phyloP scores from a whole-genome alignment of 1,140 invertebrate species.

The Drosophila kepulauana region DNA sequence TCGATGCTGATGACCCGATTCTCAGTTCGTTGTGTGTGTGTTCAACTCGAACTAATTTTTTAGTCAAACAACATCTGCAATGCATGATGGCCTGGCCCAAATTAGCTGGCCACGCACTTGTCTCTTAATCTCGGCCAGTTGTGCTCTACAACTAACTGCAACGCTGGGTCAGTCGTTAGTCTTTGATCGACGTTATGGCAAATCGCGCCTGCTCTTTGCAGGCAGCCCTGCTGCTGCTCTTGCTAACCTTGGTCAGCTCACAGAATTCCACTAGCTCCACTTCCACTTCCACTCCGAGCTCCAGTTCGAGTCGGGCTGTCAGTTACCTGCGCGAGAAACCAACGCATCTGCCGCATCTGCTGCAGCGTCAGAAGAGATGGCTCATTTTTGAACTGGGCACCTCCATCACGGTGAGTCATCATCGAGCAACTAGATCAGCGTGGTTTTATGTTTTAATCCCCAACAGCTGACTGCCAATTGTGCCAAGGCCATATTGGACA shows the following conservation, averaged over 20 bases:
- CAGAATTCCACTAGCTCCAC: constrained; percentile 3
- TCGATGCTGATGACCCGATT: constrained; percentile 50
- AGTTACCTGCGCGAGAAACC: constrained; percentile 58
- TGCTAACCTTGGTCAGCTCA: constrained; percentile 18
- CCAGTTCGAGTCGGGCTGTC: constrained; percentile 19
- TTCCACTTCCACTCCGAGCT: background rate
- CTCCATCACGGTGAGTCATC: constrained; percentile 53
- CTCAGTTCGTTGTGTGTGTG: background rate
- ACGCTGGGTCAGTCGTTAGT: constrained; percentile 11
- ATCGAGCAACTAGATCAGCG: background rate
- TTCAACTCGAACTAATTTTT: constrained; percentile 47
- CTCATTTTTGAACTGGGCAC: constrained; percentile 65
- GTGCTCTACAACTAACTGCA: background rate
- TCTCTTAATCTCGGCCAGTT: constrained; percentile 14
- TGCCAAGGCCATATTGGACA: constrained; percentile 58
- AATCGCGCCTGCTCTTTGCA: constrained; percentile 21
- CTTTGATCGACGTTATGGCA: constrained; percentile 46
- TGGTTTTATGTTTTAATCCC: background rate
- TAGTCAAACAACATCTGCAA: constrained; percentile 49
- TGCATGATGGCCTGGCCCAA: constrained; percentile 35
- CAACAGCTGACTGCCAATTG: constrained; percentile 55
- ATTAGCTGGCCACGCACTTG: constrained; percentile 57
- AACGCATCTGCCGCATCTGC: constrained; percentile 26
- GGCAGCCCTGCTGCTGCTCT: constrained; percentile 11
- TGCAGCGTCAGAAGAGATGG: constrained; percentile 67